A percentile compares a stretch with the other conserved stretches of the same genome.
These are phyloP conservation scores for Argya squamiceps DNA, from an alignment of 2,797 vertebrate species.

Conservation along the genomic window DNA sequence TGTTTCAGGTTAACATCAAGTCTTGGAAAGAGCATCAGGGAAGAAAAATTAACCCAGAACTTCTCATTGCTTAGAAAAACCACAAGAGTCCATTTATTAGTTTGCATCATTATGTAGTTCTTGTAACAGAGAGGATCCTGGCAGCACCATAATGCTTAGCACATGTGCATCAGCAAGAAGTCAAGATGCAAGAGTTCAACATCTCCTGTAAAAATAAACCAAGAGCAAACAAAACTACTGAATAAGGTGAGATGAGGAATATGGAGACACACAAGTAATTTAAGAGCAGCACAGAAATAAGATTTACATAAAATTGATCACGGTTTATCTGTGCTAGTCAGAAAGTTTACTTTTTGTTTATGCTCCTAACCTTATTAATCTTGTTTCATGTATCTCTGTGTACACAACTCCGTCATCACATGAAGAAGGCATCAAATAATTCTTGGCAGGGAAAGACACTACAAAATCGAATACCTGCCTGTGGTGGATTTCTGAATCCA, in stretches of 20 bases:
- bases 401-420: background rate
- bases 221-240: background rate
- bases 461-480: background rate
- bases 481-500: background rate
- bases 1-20: background rate
- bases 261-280: background rate
- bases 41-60: background rate
- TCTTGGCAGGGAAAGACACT: background rate
- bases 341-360: background rate
- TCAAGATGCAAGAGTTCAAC: background rate
- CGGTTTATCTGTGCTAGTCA: background rate
- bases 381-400: accelerated
- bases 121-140: background rate
- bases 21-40: background rate
- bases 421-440: background rate
- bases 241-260: background rate
- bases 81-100: background rate
- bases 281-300: background rate
- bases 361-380: background rate
- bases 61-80: background rate
- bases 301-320: background rate
- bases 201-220: background rate
- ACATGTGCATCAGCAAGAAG: background rate
- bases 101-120: background rate
- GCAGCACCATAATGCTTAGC: background rate